Percentiles rank a stretch among this genome's conserved stretches.
phyloP scores from a whole-genome alignment of 2,113 vertebrate species.

The Anarhynchus alexandrinus region DNA sequence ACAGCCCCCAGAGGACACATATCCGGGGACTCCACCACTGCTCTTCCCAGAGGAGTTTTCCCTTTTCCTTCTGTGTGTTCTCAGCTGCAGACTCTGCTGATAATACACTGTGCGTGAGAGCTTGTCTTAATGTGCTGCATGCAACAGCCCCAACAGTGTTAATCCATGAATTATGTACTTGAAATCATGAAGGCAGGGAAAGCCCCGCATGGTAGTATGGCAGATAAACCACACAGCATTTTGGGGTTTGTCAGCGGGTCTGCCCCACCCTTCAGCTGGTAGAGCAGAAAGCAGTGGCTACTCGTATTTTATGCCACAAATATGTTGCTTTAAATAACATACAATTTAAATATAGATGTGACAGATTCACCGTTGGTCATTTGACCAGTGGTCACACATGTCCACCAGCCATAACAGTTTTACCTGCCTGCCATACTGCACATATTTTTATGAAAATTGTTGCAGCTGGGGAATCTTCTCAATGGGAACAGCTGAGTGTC shows the following conservation, averaged over 20 bases:
- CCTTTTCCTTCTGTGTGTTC: neutral
- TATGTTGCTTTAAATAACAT: neutral
- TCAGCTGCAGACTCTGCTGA: neutral
- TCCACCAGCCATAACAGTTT: neutral
- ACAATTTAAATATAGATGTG: neutral
- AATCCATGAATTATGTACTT: neutral
- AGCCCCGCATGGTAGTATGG: neutral
- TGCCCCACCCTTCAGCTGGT: neutral
- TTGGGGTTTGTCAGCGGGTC: neutral
- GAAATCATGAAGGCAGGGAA: neutral
- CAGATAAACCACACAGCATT: neutral
- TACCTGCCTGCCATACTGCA: neutral
- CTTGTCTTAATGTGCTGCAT: neutral
- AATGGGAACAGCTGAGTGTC: neutral
- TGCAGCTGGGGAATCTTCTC: neutral
- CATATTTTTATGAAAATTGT: neutral
- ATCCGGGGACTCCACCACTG: neutral
- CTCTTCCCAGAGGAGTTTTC: neutral
- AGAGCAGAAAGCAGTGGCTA: neutral
- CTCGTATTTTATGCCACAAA: neutral
- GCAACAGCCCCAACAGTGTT: neutral
- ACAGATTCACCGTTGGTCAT: neutral
- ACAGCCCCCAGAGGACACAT: neutral
- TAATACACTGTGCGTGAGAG: neutral
- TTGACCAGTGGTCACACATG: neutral